Evolutionary conservation across 2,888 invertebrate genomes (phyloP), one percentile per base, ranked within the genome.

Genomic region (Biston stratarius): DNA sequence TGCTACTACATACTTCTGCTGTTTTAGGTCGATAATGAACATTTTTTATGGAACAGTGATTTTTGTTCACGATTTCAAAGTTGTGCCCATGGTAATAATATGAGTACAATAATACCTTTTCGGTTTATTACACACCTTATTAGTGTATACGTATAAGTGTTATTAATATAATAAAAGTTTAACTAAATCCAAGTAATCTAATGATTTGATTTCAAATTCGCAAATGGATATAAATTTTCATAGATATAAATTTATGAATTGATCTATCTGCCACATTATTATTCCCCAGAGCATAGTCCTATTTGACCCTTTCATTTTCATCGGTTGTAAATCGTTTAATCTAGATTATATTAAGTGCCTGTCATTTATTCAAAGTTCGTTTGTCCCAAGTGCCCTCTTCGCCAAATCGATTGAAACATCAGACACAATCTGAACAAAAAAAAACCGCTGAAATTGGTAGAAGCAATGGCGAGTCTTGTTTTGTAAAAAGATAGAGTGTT

Each of bases 321-420:
- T 45, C 63, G 63, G 59, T 59, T 64, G 58, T 67, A 62, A 60
- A 64, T 67, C 64, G 62, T 64, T 66, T 70, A 70, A 64, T 64
- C 57, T 49, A 58, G 61, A 69, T 67, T 59, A 63, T 49, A 68
- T 52, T 65, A 66, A 64, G 58, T 44, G 61, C 49, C 55, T 71
- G 66, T 70, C 59, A 64, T 42, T 70, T 64, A 69, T 70, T 67
- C 67, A 64, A 63, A 58, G 55, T 56, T 48, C 64, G 51, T 61
- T 14, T 58, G 65, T 67, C 73, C 68, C 68, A 47, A 63, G 57
- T 42, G 71, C 36, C 68, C 67, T 67, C 34, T 68, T 62, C 51
- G 40, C 52, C 24, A 62, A 69, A 70, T 67, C 67, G 52, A 69
- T 71, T 69, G 34, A 33, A 70, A 70, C 52, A 53, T 44, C 51